A percentile compares a stretch with the other conserved stretches of the same genome.
These are phyloP conservation scores for Crotalus tigris DNA, from an alignment of 2,113 vertebrate species.

Conservation along the genomic window DNA sequence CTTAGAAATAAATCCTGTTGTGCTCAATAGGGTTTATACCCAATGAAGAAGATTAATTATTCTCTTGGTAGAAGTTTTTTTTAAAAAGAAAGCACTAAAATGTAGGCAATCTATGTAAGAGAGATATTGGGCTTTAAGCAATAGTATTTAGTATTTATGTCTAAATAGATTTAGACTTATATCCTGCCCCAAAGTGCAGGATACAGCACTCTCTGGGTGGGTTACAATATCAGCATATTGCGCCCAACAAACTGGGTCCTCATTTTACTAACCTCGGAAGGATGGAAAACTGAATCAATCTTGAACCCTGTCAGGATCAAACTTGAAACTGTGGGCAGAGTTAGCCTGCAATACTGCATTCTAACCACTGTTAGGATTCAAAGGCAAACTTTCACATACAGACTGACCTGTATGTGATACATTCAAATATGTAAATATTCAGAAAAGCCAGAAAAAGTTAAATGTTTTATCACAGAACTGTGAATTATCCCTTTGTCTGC, in stretches of 20 bases:
- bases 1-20: background rate
- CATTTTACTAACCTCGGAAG: too few relatives aligned
- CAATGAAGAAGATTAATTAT: background rate
- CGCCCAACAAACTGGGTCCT: too few relatives aligned
- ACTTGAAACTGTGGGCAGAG: background rate
- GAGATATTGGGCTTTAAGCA: background rate
- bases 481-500: background rate
- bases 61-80: slow-evolving; percentile 44
- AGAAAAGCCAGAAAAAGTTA: too few relatives aligned
- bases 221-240: too few relatives aligned
- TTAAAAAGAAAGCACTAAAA: slow-evolving; percentile 58
- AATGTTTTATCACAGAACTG: too few relatives aligned
- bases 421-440: too few relatives aligned
- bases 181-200: too few relatives aligned
- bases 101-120: slow-evolving; percentile 18
- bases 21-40: background rate
- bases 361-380: background rate
- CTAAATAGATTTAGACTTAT: too few relatives aligned
- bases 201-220: too few relatives aligned
- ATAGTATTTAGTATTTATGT: too few relatives aligned
- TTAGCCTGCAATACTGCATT: background rate
- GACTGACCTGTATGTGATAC: background rate
- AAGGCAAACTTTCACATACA: background rate
- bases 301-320: background rate
- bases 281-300: background rate